Percentiles rank a stretch among this genome's conserved stretches.
phyloP scores from a whole-genome alignment of 1,140 invertebrate genomes.

The Ceratina australensis region DNA sequence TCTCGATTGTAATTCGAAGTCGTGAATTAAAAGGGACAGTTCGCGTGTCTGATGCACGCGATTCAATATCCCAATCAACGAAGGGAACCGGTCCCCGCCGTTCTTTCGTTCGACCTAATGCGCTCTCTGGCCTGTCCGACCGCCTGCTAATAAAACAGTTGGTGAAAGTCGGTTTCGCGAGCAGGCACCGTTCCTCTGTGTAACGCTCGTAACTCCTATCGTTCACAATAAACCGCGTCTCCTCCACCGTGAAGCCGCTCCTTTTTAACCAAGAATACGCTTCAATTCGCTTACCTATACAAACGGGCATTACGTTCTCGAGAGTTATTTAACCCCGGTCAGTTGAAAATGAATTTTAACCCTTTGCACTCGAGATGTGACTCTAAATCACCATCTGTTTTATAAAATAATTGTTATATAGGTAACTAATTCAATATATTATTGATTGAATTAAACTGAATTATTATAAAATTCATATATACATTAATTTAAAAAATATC shows the following conservation, averaged over 20 bases:
- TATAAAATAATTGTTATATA: too few species aligned
- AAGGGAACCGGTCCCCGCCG: slow-evolving; percentile 23
- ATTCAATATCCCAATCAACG: slow-evolving; percentile 47
- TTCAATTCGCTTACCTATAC: slow-evolving; percentile 12
- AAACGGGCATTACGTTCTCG: too few species aligned
- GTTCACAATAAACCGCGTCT: slow-evolving; percentile 23
- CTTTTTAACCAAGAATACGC: too few species aligned
- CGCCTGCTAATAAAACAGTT: slow-evolving; percentile 34
- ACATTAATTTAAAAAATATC: too few species aligned
- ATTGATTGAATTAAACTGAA: too few species aligned
- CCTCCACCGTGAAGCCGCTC: slow-evolving; percentile 14
- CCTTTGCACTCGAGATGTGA: too few species aligned
- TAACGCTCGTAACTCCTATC: slow-evolving; percentile 28
- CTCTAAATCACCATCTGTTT: too few species aligned
- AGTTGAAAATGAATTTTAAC: slow-evolving; percentile 7
- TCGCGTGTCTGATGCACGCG: slow-evolving; percentile 29
- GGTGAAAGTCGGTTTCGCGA: slow-evolving; percentile 43
- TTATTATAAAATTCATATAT: too few species aligned
- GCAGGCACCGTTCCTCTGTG: slow-evolving; percentile 30
- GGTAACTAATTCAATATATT: too few species aligned
- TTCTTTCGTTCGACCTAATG: slow-evolving; percentile 33
- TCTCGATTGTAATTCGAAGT: slow-evolving; percentile 36
- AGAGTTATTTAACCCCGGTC: too few species aligned
- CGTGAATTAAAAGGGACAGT: slow-evolving; percentile 41
- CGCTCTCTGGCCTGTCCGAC: slow-evolving; percentile 7